phyloP scores from a whole-genome alignment of 2,797 vertebrate genomes.

The Gambelia wislizenii region DNA sequence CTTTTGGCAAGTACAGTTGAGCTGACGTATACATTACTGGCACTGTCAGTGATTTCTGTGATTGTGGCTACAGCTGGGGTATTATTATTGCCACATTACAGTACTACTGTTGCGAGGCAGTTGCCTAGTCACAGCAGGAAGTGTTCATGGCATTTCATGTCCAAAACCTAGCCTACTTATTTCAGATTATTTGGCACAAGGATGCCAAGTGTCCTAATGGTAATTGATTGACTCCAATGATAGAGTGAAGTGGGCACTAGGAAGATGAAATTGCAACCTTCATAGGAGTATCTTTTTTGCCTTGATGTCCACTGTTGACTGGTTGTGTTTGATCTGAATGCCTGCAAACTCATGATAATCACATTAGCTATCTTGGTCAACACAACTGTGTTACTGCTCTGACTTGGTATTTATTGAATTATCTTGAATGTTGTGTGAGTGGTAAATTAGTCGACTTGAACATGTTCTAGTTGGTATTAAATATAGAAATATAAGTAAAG shows the following conservation, averaged over 20 bases:
- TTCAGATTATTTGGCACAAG: conserved; percentile 24
- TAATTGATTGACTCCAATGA: conserved; percentile 66
- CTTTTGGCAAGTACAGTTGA: conserved; percentile 72
- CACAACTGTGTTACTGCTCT: neutral
- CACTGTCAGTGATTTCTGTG: conserved; percentile 75
- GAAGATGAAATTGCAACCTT: conserved; percentile 51
- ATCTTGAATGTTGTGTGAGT: neutral
- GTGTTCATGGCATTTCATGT: conserved; percentile 79
- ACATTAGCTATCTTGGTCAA: neutral
- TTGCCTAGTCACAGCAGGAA: conserved; percentile 79
- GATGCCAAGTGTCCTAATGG: conserved; percentile 45
- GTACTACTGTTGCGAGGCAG: conserved; percentile 73
- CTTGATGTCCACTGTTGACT: neutral
- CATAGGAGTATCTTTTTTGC: conserved; percentile 39
- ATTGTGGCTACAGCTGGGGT: conserved; percentile 80
- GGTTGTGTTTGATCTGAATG: neutral
- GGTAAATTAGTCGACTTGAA: neutral
- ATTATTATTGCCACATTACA: conserved; percentile 76
- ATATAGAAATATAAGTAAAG: fast-evolving
- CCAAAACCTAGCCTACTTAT: conserved; percentile 53
- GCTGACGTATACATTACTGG: conserved; percentile 70
- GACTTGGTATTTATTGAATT: neutral
- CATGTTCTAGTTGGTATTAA: fast-evolving
- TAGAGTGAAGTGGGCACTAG: conserved; percentile 55
- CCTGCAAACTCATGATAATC: neutral